A percentile compares a stretch with the other conserved stretches of the same genome.
phyloP scores from a whole-genome alignment of 2,113 vertebrate genomes.

The Gadus macrocephalus region DNA sequence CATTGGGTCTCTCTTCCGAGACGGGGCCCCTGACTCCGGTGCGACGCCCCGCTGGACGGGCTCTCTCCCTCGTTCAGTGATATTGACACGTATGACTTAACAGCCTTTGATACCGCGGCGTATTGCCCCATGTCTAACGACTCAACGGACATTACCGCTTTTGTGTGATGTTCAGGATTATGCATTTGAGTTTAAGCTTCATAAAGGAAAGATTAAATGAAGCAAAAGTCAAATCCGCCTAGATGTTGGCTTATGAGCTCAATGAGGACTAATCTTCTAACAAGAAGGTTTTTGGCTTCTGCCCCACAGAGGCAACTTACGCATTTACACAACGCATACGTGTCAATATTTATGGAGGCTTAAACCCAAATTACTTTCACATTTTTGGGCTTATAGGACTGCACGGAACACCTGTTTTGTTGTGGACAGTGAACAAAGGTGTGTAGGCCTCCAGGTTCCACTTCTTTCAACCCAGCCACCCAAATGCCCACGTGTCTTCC shows the following conservation, averaged over 20 bases:
- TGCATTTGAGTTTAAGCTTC: neutral
- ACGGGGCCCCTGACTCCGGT: slow-evolving; percentile 18
- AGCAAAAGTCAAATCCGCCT: neutral
- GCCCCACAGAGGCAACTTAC: slow-evolving; percentile 1
- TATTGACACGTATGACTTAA: neutral
- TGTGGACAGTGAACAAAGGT: slow-evolving; percentile 33
- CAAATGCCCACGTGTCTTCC: slow-evolving; percentile 36
- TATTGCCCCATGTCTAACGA: neutral
- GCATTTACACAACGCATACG: slow-evolving; percentile 10
- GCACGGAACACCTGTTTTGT: too few species aligned
- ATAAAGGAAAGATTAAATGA: neutral
- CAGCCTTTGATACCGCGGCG: neutral
- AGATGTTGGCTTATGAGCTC: neutral
- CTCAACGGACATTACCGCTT: neutral
- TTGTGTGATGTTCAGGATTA: neutral
- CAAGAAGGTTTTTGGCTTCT: slow-evolving; percentile 4
- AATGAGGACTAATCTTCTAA: slow-evolving; percentile 3
- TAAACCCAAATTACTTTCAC: too few species aligned
- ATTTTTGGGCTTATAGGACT: too few species aligned
- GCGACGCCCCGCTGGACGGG: slow-evolving; percentile 30
- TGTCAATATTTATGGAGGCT: neutral
- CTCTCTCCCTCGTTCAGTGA: slow-evolving; percentile 5
- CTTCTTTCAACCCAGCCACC: slow-evolving; percentile 27
- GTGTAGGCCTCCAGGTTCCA: neutral
- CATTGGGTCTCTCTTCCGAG: slow-evolving; percentile 1